Conservation (phyloP, 2,113 vertebrate genomes). For the Dolichallabes microphthalmus region DNA sequence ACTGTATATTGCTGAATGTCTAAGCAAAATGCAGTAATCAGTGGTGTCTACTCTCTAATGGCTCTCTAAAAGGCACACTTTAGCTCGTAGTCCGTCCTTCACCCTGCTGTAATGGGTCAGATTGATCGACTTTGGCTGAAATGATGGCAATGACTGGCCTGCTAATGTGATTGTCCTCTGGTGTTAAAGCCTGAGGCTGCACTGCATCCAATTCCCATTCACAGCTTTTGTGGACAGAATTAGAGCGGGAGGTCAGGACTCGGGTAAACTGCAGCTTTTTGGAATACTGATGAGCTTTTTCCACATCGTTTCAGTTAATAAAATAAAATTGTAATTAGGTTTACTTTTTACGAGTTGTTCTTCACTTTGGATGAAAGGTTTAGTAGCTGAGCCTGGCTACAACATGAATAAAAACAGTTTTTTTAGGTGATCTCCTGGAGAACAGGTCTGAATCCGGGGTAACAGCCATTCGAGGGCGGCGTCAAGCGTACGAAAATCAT, state of each 20-base stretch:
- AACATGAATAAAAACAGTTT: not conserved
- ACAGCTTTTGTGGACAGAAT: not conserved
- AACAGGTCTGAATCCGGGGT: not conserved
- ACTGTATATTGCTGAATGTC: not conserved
- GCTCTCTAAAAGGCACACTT: conserved; percentile 31
- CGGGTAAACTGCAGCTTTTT: not conserved
- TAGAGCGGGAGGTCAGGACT: conserved; percentile 1
- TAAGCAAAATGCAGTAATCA: not conserved
- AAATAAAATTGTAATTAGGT: not conserved
- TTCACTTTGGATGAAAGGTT: not conserved
- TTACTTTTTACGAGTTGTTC: not conserved
- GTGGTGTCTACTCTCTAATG: conserved; percentile 21
- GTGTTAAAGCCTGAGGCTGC: conserved; percentile 25
- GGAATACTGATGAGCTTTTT: conserved; percentile 11
- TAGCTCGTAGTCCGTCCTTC: not conserved
- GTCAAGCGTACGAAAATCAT: not conserved
- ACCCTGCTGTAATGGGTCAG: conserved; percentile 21
- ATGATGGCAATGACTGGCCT: conserved; percentile 18
- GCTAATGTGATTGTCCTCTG: conserved; percentile 43
- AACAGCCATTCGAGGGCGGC: not conserved
- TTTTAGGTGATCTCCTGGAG: too few species aligned
- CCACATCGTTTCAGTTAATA: not conserved
- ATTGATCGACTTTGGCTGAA: conserved; percentile 33
- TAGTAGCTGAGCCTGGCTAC: not conserved
- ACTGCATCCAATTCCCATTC: conserved; percentile 18